Evolutionary conservation across 2,888 invertebrate genomes (phyloP).

Genomic region (Clistopyga incitator): DNA sequence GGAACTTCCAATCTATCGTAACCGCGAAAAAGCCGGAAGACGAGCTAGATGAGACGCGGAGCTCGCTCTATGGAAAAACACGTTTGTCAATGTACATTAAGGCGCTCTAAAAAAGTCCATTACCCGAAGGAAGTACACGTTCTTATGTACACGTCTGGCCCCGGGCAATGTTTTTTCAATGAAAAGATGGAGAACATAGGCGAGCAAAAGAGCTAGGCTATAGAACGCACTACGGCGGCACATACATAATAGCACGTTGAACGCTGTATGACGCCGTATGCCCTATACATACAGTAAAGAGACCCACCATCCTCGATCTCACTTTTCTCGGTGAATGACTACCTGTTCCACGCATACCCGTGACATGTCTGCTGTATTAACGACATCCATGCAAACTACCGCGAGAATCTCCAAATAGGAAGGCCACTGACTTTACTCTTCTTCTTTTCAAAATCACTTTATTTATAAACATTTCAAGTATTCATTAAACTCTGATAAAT

Average conservation of each 20-base stretch:
- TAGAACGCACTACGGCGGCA: slow-evolving; percentile 48
- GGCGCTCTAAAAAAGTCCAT: slow-evolving; percentile 68
- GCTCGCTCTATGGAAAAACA: neutral
- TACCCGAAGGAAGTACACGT: slow-evolving; percentile 56
- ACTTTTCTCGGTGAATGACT: slow-evolving; percentile 76
- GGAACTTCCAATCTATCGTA: slow-evolving; percentile 54
- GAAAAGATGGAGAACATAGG: slow-evolving; percentile 49
- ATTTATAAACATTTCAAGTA: too few species aligned
- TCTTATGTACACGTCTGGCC: slow-evolving; percentile 64
- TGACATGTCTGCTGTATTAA: slow-evolving; percentile 74
- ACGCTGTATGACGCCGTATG: neutral
- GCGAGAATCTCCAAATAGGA: slow-evolving; percentile 56
- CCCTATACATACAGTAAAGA: slow-evolving; percentile 3
- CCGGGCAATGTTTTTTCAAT: slow-evolving; percentile 62
- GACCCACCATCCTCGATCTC: slow-evolving; percentile 54
- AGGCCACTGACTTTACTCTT: too few species aligned
- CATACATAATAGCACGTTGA: neutral
- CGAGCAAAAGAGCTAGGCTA: slow-evolving; percentile 40
- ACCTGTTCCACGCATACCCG: slow-evolving; percentile 75
- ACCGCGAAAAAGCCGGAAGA: slow-evolving; percentile 48
- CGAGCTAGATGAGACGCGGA: neutral
- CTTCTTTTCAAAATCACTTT: neutral
- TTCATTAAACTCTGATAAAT: too few species aligned
- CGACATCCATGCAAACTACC: slow-evolving; percentile 55
- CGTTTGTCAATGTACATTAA: slow-evolving; percentile 39